phyloP scores from a whole-genome alignment of 2,888 invertebrate species.

The Brachyptera putata region DNA sequence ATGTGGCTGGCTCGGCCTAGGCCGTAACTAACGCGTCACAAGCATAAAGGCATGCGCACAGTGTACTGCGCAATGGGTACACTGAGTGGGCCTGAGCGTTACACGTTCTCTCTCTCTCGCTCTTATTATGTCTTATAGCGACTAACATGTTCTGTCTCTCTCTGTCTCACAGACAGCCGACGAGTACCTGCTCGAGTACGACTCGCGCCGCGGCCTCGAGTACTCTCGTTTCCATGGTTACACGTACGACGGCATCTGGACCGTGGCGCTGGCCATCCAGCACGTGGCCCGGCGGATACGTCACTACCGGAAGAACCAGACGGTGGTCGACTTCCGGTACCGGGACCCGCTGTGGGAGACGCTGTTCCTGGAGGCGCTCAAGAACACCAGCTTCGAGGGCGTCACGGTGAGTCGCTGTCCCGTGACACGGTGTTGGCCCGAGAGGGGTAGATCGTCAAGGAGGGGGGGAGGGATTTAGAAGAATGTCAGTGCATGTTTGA shows the following conservation, averaged over 20 bases:
- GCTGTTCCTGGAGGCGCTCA: constrained; percentile 80
- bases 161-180: constrained; percentile 71
- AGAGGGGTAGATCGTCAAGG: too few species aligned
- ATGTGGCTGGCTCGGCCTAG: too few species aligned
- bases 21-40: too few species aligned
- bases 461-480: too few species aligned
- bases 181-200: constrained; percentile 82
- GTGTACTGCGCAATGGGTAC: too few species aligned
- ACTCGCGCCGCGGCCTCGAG: constrained; percentile 71
- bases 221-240: constrained; percentile 96
- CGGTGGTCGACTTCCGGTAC: constrained; percentile 78
- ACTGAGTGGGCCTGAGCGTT: too few species aligned
- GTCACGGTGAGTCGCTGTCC: constrained; percentile 74
- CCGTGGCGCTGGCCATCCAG: constrained; percentile 91
- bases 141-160: constrained; percentile 3
- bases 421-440: too few species aligned
- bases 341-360: constrained; percentile 82
- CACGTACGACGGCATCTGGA: constrained; percentile 98
- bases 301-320: constrained; percentile 66
- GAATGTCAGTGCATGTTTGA: too few species aligned
- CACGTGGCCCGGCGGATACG: constrained; percentile 75
- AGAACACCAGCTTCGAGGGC: constrained; percentile 91
- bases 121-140: too few species aligned
- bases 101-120: too few species aligned
- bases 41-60: too few species aligned